Percentiles rank a stretch among this genome's conserved stretches.
Conservation (phyloP, 2,113 vertebrate species). For the Loxodonta africana region DNA sequence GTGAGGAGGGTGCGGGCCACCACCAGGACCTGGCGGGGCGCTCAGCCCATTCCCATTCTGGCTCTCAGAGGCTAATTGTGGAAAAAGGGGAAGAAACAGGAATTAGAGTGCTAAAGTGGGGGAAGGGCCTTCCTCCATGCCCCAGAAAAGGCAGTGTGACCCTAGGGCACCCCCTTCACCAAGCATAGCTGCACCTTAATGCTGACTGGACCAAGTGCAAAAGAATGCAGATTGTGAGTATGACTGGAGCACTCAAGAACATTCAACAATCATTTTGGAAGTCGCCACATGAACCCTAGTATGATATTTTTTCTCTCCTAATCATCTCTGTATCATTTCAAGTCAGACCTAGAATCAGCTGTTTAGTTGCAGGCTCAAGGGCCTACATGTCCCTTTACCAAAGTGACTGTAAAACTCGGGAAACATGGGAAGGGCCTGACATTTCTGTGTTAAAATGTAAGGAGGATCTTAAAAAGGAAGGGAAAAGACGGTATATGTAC, state of each 20-base stretch:
- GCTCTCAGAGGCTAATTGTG: constrained; percentile 85
- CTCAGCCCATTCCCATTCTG: constrained; percentile 90
- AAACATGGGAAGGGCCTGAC: neutral
- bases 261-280: neutral
- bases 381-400: constrained; percentile 4
- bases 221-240: neutral
- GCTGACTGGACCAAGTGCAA: neutral
- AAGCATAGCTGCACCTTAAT: neutral
- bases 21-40: constrained; percentile 77
- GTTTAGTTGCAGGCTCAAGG: constrained; percentile 36
- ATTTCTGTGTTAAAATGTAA: constrained; percentile 32
- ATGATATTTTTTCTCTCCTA: neutral
- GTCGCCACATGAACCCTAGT: neutral
- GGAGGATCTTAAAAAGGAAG: neutral
- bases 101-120: constrained; percentile 33
- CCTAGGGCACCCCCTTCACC: neutral
- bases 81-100: constrained; percentile 67
- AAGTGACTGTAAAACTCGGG: constrained; percentile 17
- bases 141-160: neutral
- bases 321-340: neutral
- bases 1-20: constrained; percentile 75
- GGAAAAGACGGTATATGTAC: neutral
- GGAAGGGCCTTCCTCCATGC: too few relatives aligned
- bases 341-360: constrained; percentile 10
- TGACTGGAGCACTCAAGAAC: neutral